phyloP scores from a whole-genome alignment of 1,140 invertebrate genomes.

The Archegozetes longisetosus region DNA sequence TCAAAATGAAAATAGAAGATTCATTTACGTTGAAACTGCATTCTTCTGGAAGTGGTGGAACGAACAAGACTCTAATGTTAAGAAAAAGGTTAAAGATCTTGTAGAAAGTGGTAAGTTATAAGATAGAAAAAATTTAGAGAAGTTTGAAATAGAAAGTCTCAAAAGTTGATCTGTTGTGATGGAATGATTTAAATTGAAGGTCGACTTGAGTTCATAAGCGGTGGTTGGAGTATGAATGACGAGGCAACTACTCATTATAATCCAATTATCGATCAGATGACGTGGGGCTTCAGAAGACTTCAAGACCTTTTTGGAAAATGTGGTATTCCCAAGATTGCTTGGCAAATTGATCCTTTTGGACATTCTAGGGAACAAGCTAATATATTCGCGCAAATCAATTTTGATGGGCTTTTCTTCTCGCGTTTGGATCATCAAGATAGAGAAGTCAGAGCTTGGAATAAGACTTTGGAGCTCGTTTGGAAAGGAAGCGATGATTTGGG shows the following conservation, averaged over 20 bases:
- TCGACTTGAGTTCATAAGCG: slow-evolving; percentile 83
- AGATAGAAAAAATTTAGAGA: neutral
- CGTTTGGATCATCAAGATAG: slow-evolving; percentile 12
- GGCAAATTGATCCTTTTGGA: slow-evolving; percentile 49
- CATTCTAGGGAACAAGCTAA: slow-evolving; percentile 39
- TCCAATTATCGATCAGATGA: slow-evolving; percentile 73
- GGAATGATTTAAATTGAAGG: no score
- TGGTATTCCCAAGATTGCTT: slow-evolving; percentile 38
- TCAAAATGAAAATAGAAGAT: slow-evolving; percentile 44
- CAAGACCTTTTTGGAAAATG: slow-evolving; percentile 39
- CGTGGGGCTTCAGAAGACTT: slow-evolving; percentile 38
- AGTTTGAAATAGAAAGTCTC: no score
- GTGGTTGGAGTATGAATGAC: slow-evolving; percentile 72
- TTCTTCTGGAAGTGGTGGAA: slow-evolving; percentile 88
- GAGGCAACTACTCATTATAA: slow-evolving; percentile 82
- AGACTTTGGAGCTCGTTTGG: slow-evolving; percentile 17
- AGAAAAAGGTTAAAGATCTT: slow-evolving; percentile 30
- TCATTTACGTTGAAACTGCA: slow-evolving; percentile 55
- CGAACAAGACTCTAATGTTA: slow-evolving; percentile 44
- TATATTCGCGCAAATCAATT: slow-evolving; percentile 35
- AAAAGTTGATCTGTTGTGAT: no score
- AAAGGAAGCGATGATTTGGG: slow-evolving; percentile 22
- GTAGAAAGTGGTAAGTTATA: slow-evolving; percentile 39
- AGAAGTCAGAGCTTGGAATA: neutral
- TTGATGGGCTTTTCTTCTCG: slow-evolving; percentile 17